A percentile compares a stretch with the other conserved stretches of the same genome.
Evolutionary conservation across 2,888 invertebrate genomes (phyloP).

Genomic region (Notodonta dromedarius): DNA sequence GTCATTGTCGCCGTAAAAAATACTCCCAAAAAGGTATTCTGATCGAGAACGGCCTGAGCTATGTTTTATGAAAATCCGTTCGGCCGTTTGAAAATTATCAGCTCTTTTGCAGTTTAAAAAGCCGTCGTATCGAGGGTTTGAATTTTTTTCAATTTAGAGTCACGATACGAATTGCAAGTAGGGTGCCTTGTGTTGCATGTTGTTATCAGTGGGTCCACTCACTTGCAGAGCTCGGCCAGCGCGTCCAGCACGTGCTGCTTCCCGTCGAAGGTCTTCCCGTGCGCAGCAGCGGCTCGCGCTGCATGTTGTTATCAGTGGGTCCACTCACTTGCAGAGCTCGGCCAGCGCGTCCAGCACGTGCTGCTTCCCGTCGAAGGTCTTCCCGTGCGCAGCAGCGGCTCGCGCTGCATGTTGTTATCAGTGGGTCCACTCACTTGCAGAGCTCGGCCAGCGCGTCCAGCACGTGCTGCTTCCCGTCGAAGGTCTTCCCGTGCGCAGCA

Average conservation of each 20-base stretch:
- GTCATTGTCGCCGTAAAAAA: too few species aligned
- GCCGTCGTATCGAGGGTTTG: too few species aligned
- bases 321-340: conserved; percentile 88
- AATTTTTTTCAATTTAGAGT: too few species aligned
- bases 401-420: conserved; percentile 80
- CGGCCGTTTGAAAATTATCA: too few species aligned
- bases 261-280: conserved; percentile 95
- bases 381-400: conserved; percentile 88
- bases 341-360: conserved; percentile 91
- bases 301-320: conserved; percentile 38
- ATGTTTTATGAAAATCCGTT: too few species aligned
- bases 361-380: conserved; percentile 96
- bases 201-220: conserved; percentile 56
- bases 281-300: conserved; percentile 86
- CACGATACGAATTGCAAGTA: too few species aligned
- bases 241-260: conserved; percentile 93
- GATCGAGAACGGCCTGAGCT: too few species aligned
- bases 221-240: conserved; percentile 90
- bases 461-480: conserved; percentile 94
- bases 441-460: conserved; percentile 91
- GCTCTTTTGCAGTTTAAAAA: too few species aligned
- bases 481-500: conserved; percentile 92
- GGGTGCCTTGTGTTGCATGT: too few species aligned
- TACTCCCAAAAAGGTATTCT: too few species aligned
- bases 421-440: conserved; percentile 85